These are phyloP conservation scores for Ectropis grisescens DNA, from an alignment of 1,140 invertebrate species.

Conservation along the genomic window DNA sequence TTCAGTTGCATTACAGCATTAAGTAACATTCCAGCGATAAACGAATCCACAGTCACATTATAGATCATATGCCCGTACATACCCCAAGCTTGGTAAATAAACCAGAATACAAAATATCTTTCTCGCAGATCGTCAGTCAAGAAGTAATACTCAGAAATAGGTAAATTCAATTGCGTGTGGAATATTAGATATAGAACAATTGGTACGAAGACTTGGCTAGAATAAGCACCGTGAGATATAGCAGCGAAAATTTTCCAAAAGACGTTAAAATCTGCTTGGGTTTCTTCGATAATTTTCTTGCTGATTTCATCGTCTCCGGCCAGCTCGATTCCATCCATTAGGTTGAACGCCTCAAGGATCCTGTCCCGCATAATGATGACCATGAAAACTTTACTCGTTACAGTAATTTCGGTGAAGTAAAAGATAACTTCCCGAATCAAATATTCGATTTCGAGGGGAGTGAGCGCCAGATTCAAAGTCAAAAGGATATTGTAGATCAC, in stretches of 20 bases:
- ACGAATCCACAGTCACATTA: slow-evolving; percentile 36
- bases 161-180: slow-evolving; percentile 23
- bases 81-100: slow-evolving; percentile 33
- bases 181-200: slow-evolving; percentile 24
- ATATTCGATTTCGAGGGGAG: slow-evolving; percentile 32
- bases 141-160: slow-evolving; percentile 48
- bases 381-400: slow-evolving; percentile 31
- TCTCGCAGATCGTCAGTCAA: slow-evolving; percentile 20
- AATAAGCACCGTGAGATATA: slow-evolving; percentile 28
- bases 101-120: slow-evolving; percentile 29
- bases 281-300: slow-evolving; percentile 20
- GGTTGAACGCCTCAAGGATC: slow-evolving; percentile 27
- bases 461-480: slow-evolving; percentile 31
- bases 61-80: slow-evolving; percentile 46
- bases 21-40: slow-evolving; percentile 34
- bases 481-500: slow-evolving; percentile 29
- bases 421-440: slow-evolving; percentile 41
- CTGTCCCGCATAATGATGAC: slow-evolving; percentile 27
- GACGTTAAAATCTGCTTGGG: slow-evolving; percentile 20
- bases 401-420: slow-evolving; percentile 36
- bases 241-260: slow-evolving; percentile 22
- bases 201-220: slow-evolving; percentile 20
- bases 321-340: slow-evolving; percentile 31
- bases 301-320: slow-evolving; percentile 21
- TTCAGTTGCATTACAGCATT: slow-evolving; percentile 33